Evolutionary conservation across 2,797 vertebrate species (phyloP), one percentile per base, ranked within the genome.

Genomic region (Lophius americanus): DNA sequence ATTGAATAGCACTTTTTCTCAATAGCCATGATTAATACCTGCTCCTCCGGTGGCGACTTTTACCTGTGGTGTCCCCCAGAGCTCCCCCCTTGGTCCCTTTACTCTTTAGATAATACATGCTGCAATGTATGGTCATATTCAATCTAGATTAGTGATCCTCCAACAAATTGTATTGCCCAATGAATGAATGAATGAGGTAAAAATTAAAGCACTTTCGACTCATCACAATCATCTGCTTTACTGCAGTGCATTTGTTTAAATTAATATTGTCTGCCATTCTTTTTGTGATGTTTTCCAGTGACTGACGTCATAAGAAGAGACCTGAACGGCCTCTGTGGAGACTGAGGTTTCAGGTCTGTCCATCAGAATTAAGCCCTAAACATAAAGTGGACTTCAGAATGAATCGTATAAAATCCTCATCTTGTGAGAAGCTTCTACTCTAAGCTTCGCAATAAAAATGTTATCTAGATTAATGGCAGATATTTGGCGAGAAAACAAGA

Each of bases 231-330:
- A 23, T 23, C 23, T 54, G 3, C 2, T 68, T 69, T 50, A 42
- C 61, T 35, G 48, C 11, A 32, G 35, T 3, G 0, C 32, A n/a
- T 11, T 43, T 68, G 23, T 63, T 6, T 71, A 51, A 4, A 33
- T 38, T 50, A 10, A 64, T 46, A 33, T 50, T 42, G 6, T 35
- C 69, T 23, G 60, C 35, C 36, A 3, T 11, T 74, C 23, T 23
- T 4, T 47, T 53, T 65, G 51, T 39, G 8, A 64, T 86, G n/a
- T 84, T 85, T 87, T 77, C 6, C 92, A 99, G 97, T 99, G 87
- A 97, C 98, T 14, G 97, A 98, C 93, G 96, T 99, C 89, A 98
- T 98, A 92, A 95, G 94, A 92, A 96, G 97, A 91, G 97, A 99
- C 87, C 93, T 99, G 90, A 96, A 92, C 81, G 93, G 95, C 82